Conservation (phyloP, 1,140 invertebrate species). For the Polypedilum pembai region DNA sequence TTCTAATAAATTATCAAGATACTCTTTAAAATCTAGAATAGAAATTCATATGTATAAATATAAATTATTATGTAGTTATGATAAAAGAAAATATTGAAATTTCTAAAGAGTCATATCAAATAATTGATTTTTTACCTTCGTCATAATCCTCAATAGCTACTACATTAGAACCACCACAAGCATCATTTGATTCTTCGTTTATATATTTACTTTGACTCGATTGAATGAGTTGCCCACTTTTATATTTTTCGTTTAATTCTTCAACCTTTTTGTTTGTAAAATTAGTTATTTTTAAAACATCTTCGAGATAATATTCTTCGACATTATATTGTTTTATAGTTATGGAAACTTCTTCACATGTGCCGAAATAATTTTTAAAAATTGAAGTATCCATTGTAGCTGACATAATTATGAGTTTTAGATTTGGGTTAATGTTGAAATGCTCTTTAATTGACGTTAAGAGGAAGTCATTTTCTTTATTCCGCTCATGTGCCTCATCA, state of each 20-base stretch:
- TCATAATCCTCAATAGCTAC: no score
- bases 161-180: no score
- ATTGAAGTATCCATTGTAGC: conserved; percentile 71
- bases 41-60: no score
- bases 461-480: conserved; percentile 86
- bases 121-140: no score
- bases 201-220: neutral
- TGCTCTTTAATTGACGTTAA: conserved; percentile 73
- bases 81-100: no score
- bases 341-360: neutral
- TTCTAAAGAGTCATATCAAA: no score
- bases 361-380: conserved; percentile 50
- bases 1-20: neutral
- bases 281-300: neutral
- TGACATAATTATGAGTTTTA: conserved; percentile 85
- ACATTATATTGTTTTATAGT: neutral
- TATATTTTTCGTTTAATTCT: neutral
- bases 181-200: neutral
- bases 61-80: no score
- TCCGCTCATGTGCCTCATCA: conserved; percentile 90
- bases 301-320: neutral
- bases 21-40: neutral
- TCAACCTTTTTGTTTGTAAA: neutral
- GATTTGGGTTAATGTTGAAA: conserved; percentile 57
- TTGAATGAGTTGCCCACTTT: neutral